Conservation (phyloP, 2,113 vertebrate genomes). For the Anolis sagrei region DNA sequence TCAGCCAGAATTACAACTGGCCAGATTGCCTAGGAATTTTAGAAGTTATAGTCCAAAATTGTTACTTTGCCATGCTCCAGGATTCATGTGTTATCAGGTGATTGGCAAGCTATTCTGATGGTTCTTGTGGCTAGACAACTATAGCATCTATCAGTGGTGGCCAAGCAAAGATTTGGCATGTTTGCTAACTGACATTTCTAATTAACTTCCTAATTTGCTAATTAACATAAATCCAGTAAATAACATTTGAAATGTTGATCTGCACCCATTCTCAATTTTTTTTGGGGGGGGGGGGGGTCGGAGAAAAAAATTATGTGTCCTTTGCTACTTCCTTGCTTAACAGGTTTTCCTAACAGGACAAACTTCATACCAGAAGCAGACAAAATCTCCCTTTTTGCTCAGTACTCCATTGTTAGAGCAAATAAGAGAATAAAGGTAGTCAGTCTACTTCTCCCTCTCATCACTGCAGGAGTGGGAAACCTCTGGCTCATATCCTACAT, state of each 20-base stretch:
- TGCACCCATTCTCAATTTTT: neutral
- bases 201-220: neutral
- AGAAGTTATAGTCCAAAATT: too few species aligned
- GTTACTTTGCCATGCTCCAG: too few species aligned
- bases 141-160: neutral
- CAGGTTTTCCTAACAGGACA: neutral
- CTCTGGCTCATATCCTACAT: neutral
- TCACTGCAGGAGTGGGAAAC: too few species aligned
- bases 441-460: neutral
- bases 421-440: neutral
- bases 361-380: neutral
- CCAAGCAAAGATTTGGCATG: neutral
- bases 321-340: neutral
- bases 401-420: conserved; percentile 69
- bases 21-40: too few species aligned
- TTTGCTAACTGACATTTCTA: too few species aligned
- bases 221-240: too few species aligned
- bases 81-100: neutral
- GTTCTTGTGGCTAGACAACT: neutral
- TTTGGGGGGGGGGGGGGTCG: neutral
- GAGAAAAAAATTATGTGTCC: neutral
- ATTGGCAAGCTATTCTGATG: neutral
- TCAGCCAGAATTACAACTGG: too few species aligned
- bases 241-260: neutral
- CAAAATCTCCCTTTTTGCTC: neutral